phyloP scores from a whole-genome alignment of 2,797 vertebrate species.

The Tadarida brasiliensis region DNA sequence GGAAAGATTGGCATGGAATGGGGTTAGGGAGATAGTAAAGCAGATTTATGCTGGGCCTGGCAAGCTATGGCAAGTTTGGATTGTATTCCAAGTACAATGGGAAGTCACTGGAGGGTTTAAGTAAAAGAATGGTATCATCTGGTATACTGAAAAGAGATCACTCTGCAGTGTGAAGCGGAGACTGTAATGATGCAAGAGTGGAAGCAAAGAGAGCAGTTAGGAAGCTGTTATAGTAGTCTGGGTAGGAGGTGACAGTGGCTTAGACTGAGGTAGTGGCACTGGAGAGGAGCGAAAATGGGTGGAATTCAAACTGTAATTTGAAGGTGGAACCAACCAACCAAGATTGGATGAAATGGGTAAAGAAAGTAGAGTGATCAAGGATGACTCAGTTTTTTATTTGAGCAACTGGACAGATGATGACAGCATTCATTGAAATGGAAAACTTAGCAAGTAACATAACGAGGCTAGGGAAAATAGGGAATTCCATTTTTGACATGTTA shows the following conservation, averaged over 20 bases:
- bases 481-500: conserved; percentile 18
- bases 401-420: conserved; percentile 50
- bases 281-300: not conserved
- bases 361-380: conserved; percentile 9
- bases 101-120: not conserved
- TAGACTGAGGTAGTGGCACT: not conserved
- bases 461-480: conserved; percentile 15
- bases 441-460: conserved; percentile 46
- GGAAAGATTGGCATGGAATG: not conserved
- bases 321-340: not conserved
- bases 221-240: not conserved
- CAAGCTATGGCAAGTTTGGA: not conserved
- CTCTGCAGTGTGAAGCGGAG: not conserved
- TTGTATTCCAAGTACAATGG: conserved; percentile 29
- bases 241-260: not conserved
- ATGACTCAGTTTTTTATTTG: conserved; percentile 50
- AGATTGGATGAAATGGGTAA: conserved; percentile 21
- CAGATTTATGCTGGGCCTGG: not conserved
- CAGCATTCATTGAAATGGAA: not conserved
- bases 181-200: not conserved
- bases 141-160: conserved; percentile 43
- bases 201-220: conserved; percentile 8
- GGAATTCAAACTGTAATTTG: conserved; percentile 25
- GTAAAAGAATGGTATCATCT: not conserved
- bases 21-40: not conserved